These are phyloP conservation scores for Deroptyus accipitrinus DNA, from an alignment of 2,113 vertebrate genomes.

Conservation along the genomic window DNA sequence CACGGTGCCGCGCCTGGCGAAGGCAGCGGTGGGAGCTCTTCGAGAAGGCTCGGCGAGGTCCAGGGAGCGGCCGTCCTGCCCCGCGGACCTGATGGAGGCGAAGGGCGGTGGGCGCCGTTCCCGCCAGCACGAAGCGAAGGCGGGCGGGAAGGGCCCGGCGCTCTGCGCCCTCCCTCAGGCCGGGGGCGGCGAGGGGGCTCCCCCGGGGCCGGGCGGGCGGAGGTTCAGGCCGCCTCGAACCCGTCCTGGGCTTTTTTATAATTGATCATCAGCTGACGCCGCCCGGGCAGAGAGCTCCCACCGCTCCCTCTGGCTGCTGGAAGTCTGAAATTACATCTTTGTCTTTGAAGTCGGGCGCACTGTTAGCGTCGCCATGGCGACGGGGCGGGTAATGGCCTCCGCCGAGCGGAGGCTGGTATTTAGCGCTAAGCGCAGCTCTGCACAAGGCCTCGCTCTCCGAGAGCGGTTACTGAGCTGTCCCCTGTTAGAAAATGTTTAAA, in stretches of 20 bases:
- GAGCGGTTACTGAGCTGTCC: conserved; percentile 69
- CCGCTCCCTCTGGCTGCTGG: conserved; percentile 95
- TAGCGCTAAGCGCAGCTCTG: conserved; percentile 70
- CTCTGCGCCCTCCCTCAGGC: background rate
- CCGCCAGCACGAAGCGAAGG: background rate
- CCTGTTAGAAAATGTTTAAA: conserved; percentile 74
- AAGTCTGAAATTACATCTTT: conserved; percentile 96
- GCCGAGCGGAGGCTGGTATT: conserved; percentile 76
- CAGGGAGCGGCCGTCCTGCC: background rate
- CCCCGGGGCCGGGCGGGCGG: conserved; percentile 5
- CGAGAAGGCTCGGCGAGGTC: background rate
- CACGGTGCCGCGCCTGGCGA: background rate
- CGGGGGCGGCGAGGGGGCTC: background rate
- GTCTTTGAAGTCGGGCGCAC: conserved; percentile 91
- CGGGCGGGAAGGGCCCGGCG: background rate
- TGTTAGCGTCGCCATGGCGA: conserved; percentile 89
- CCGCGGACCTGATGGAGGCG: background rate
- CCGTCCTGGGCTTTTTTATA: conserved; percentile 84
- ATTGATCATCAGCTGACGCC: conserved; percentile 80
- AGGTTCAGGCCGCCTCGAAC: conserved; percentile 68
- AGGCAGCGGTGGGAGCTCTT: background rate
- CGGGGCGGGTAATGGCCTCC: conserved; percentile 83
- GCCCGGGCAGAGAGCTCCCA: conserved; percentile 76
- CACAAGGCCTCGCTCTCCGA: conserved; percentile 72
- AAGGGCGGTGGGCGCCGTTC: conserved; percentile 5